Conservation (phyloP, 2,113 vertebrate genomes). For the Callipepla californica region DNA sequence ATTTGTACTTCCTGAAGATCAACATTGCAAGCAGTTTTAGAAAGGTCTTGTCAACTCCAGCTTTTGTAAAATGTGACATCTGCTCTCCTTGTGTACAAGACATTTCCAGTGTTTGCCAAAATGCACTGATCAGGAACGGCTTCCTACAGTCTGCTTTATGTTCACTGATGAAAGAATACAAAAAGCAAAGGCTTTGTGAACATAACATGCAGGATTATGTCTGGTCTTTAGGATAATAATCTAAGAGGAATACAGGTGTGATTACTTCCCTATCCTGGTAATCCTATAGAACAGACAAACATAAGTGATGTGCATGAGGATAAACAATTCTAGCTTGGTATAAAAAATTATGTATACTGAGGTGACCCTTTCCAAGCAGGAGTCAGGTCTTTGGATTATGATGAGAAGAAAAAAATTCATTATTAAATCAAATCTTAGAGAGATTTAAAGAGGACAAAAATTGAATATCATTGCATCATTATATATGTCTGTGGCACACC, state of each 20-base stretch:
- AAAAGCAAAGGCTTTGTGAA: slow-evolving; percentile 4
- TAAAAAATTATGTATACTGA: background rate
- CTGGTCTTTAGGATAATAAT: background rate
- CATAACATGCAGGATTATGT: background rate
- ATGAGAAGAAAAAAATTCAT: background rate
- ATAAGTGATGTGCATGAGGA: background rate
- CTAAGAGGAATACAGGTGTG: background rate
- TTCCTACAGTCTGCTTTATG: background rate
- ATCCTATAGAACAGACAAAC: background rate
- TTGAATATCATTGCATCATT: background rate
- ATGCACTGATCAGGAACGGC: background rate
- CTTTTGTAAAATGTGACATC: slow-evolving; percentile 16
- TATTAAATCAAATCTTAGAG: background rate
- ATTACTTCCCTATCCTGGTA: background rate
- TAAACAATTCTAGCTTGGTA: background rate
- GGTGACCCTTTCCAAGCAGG: background rate
- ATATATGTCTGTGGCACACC: background rate
- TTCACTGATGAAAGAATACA: background rate
- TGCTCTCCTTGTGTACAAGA: background rate
- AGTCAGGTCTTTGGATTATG: background rate
- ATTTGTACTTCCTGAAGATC: background rate
- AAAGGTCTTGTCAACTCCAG: background rate
- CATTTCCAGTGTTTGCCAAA: background rate
- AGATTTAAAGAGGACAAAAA: background rate
- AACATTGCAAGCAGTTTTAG: background rate